phyloP scores from a whole-genome alignment of 2,888 invertebrate species.

The Pasiphila rectangulata region DNA sequence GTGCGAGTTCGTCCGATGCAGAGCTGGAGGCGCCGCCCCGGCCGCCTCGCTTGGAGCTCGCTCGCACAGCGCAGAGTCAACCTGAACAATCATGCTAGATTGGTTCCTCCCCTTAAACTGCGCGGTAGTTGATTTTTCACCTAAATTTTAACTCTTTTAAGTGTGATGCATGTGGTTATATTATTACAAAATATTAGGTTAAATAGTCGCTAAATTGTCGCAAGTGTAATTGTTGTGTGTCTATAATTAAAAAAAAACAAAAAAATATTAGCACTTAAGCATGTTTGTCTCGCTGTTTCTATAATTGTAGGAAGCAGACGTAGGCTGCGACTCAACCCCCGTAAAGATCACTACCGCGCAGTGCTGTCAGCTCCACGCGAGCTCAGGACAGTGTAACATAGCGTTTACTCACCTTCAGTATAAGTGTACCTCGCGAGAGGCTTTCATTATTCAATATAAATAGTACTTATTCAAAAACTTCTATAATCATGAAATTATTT shows the following conservation, averaged over 20 bases:
- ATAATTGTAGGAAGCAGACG: slow-evolving; percentile 31
- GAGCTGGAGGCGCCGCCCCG: slow-evolving; percentile 9
- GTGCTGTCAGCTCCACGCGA: slow-evolving; percentile 49
- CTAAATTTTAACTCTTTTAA: slow-evolving; percentile 31
- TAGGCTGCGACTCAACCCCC: slow-evolving; percentile 8
- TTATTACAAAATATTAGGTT: slow-evolving; percentile 30
- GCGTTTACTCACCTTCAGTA: slow-evolving; percentile 58
- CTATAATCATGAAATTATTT: slow-evolving; percentile 67
- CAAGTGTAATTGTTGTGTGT: slow-evolving; percentile 36
- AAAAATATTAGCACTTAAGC: slow-evolving; percentile 32
- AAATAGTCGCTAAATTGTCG: slow-evolving; percentile 34
- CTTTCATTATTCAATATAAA: slow-evolving; percentile 73
- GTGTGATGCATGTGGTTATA: slow-evolving; percentile 34
- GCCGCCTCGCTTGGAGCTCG: neutral
- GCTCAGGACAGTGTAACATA: slow-evolving; percentile 59
- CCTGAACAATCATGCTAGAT: slow-evolving; percentile 44
- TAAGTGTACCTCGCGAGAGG: slow-evolving; percentile 60
- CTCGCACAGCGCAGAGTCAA: slow-evolving; percentile 30
- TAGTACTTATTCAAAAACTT: slow-evolving; percentile 74
- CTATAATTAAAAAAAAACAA: slow-evolving; percentile 27
- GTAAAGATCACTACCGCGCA: slow-evolving; percentile 38
- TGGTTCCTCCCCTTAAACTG: slow-evolving; percentile 41
- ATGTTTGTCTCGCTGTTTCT: slow-evolving; percentile 30
- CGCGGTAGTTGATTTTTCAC: slow-evolving; percentile 40
- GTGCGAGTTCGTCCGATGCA: slow-evolving; percentile 8